Percentiles rank a stretch among this genome's conserved stretches.
phyloP scores from a whole-genome alignment of 2,888 invertebrate genomes.

The Pteria penguin region DNA sequence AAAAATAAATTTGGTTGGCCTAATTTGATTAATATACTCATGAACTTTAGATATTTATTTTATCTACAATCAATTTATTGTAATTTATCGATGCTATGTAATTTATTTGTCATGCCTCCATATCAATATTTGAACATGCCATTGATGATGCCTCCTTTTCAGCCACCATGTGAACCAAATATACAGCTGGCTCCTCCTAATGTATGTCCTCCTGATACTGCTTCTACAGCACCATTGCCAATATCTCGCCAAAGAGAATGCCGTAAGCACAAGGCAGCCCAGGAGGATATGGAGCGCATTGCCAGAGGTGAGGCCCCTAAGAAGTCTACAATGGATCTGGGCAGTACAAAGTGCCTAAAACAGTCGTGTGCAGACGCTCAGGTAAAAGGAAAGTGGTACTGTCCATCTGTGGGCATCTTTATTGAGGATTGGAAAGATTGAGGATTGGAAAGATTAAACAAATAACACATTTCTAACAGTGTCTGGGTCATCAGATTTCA shows the following conservation, averaged over 20 bases:
- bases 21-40: no score
- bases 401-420: conserved; percentile 2
- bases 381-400: background rate
- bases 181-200: background rate
- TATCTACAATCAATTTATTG: no score
- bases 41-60: no score
- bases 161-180: background rate
- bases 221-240: background rate
- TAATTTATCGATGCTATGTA: no score
- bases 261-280: background rate
- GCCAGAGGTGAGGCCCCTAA: no score
- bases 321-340: no score
- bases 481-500: no score
- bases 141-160: background rate
- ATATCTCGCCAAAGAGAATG: background rate
- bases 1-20: background rate
- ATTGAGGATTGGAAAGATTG: conserved; percentile 16
- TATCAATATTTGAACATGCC: background rate
- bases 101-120: background rate
- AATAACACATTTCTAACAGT: no score
- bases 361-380: background rate
- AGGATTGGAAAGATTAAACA: no score
- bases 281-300: background rate
- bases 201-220: background rate
- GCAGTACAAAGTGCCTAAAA: background rate